Evolutionary conservation across 2,888 invertebrate species (phyloP), one percentile per base, ranked within the genome.

Genomic region (Alviniconcha strummeri): DNA sequence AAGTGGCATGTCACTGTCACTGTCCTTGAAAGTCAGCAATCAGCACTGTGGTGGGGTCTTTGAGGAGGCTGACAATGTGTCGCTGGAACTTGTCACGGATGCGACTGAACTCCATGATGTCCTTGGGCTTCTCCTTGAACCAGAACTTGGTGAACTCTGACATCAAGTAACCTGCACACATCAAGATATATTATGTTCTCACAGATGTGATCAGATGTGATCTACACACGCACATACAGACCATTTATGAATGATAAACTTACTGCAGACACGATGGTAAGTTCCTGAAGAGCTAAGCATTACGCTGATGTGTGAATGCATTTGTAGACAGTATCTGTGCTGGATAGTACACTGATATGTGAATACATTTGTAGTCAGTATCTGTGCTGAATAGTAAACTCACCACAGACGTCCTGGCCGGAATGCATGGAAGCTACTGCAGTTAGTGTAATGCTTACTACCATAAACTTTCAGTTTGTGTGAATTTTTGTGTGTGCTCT

Each of bases 71-170:
- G n/a, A 87, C 77, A 19, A 91, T 80, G 57, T 87, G 88, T 56
- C 87, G 88, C 64, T 88, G 87, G 83, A 98, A 99, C 91, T 96
- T 96, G 90, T 97, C 96, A 92, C 96, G 96, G 84, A 99, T 97
- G 78, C 95, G 95, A 64, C 97, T 97, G 94, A 99, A 99, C 92
- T 98, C 97, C 99, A 99, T 99, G 87, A 99, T 97, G 92, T 97
- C 97, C 88, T 95, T 95, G 0, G 99, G 99, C 91, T 97, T 97
- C 54, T 97, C 96, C 87, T 96, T 96, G 88, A 98, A 95, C 99
- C 99, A 99, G 94, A 97, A 97, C 90, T 96, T 96, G 94, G 98
- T 98, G 94, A 99, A 99, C 92, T 98, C 97, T 92, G 96, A 97
- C 94, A 98, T 97, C 81, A 99, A 95, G 93, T 97, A 98, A 94